Percentiles rank a stretch among this genome's conserved stretches.
These are phyloP conservation scores for Cerastis rubricosa DNA, from an alignment of 2,888 invertebrate species.

Conservation along the genomic window DNA sequence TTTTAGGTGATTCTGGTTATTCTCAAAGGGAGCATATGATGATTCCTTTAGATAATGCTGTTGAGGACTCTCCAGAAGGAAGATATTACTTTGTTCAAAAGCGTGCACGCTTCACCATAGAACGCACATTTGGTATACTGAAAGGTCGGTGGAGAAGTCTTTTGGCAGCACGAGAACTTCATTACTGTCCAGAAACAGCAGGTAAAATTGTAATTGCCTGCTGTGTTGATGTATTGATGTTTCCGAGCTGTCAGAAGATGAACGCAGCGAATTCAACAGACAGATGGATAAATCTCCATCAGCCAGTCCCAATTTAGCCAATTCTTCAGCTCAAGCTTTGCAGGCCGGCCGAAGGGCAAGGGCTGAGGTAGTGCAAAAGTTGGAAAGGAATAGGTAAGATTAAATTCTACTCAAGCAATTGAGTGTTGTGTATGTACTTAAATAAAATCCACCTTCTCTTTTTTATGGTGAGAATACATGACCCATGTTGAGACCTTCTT, in stretches of 20 bases:
- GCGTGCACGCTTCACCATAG: slow-evolving; percentile 11
- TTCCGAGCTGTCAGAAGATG: not conserved
- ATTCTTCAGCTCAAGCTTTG: not conserved
- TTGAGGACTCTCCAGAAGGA: not conserved
- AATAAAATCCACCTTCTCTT: no score
- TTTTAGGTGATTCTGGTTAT: slow-evolving; percentile 18
- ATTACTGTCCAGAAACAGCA: slow-evolving; percentile 18
- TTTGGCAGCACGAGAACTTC: slow-evolving; percentile 9
- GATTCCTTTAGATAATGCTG: not conserved
- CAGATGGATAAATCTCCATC: not conserved
- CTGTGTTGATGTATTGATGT: not conserved
- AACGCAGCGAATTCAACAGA: not conserved
- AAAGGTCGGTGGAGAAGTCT: slow-evolving; percentile 1
- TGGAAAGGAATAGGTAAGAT: slow-evolving; percentile 5
- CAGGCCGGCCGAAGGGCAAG: slow-evolving; percentile 11
- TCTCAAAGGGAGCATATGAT: not conserved
- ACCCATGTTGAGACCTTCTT: no score
- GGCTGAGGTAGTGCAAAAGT: not conserved
- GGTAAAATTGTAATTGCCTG: slow-evolving; percentile 12
- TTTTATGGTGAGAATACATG: no score
- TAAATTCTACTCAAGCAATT: no score
- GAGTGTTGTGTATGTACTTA: no score
- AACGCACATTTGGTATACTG: slow-evolving; percentile 5
- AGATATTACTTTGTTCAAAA: not conserved
- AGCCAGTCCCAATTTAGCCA: not conserved